A percentile compares a stretch with the other conserved stretches of the same genome.
These are phyloP conservation scores for Diachasma alloeum DNA, from an alignment of 1,140 invertebrate genomes.

Conservation along the genomic window DNA sequence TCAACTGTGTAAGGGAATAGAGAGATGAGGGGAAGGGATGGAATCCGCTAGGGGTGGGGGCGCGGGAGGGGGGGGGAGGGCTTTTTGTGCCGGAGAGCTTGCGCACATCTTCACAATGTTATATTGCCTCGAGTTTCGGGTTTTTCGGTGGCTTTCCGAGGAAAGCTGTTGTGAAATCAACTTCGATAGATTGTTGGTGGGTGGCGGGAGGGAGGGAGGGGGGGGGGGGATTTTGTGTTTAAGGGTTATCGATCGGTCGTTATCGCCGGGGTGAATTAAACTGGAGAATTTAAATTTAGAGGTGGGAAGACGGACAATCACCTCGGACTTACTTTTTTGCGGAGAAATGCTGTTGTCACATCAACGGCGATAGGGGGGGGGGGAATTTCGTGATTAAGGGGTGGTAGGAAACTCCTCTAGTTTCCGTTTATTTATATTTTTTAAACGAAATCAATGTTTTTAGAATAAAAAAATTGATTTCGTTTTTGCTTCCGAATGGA, in stretches of 20 bases:
- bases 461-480: too few relatives aligned
- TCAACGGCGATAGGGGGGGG: background rate
- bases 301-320: constrained; percentile 2
- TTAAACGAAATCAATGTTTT: too few relatives aligned
- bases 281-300: constrained; percentile 12
- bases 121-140: background rate
- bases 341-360: background rate
- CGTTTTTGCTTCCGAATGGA: too few relatives aligned
- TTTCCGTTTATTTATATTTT: too few relatives aligned
- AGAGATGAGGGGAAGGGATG: background rate
- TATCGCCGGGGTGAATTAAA: background rate
- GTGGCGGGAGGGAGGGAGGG: too few relatives aligned
- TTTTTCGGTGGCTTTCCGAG: background rate
- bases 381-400: background rate
- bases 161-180: constrained; percentile 7
- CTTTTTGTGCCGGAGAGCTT: constrained; percentile 16
- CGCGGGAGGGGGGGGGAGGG: background rate
- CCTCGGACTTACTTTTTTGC: constrained; percentile 8
- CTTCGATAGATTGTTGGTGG: background rate
- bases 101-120: constrained; percentile 1
- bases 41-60: background rate
- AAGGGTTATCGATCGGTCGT: constrained; percentile 17
- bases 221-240: constrained; percentile 4
- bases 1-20: background rate
- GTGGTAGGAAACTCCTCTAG: too few relatives aligned